Conservation (phyloP, 2,797 vertebrate species). For the Rhinoraja longicauda region DNA sequence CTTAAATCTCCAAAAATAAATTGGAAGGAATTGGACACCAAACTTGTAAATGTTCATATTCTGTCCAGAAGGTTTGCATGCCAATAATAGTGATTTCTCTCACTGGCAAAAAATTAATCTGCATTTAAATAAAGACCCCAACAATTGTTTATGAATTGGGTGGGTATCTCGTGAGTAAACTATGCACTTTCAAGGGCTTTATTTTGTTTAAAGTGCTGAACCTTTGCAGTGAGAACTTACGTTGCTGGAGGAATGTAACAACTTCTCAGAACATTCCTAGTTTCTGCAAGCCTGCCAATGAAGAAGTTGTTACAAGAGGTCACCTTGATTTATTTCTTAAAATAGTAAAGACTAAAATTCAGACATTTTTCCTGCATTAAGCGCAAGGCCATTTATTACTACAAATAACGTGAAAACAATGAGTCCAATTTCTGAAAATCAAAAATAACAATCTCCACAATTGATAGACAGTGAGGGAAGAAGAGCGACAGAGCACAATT, state of each 20-base stretch:
- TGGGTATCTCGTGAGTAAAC: background rate
- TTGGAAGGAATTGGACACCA: background rate
- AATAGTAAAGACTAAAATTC: background rate
- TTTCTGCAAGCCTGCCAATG: background rate
- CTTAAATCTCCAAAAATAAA: background rate
- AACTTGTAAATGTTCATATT: background rate
- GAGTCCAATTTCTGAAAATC: background rate
- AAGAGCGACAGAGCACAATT: no score
- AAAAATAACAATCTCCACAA: background rate
- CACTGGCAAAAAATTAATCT: background rate
- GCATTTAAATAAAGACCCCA: background rate
- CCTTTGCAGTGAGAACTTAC: background rate
- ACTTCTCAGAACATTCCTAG: background rate
- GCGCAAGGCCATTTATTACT: background rate
- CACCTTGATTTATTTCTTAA: background rate
- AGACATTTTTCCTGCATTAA: background rate
- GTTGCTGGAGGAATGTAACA: background rate
- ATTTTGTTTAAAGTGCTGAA: background rate
- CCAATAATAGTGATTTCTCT: background rate
- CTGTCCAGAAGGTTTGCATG: background rate
- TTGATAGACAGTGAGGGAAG: background rate
- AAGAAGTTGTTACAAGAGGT: background rate
- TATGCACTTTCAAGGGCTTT: background rate
- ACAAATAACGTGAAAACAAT: background rate
- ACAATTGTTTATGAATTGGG: background rate